Evolutionary conservation across 2,113 vertebrate genomes (phyloP), one percentile per base, ranked within the genome.

Genomic region (Theristicus caerulescens): DNA sequence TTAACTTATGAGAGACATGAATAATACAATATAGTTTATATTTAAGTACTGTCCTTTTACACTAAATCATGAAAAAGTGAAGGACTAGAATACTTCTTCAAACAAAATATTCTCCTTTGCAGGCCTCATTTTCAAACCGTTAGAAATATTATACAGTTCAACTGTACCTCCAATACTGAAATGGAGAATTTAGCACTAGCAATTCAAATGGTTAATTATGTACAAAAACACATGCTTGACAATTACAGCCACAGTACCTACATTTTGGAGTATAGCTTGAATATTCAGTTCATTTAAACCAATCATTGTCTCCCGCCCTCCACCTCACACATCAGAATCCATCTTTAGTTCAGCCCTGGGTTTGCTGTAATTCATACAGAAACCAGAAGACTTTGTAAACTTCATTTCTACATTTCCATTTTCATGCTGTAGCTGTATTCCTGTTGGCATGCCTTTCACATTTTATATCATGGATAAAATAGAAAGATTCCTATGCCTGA

Each of bases 221-320:
- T 54, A 82, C 34, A 49, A 34, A 82, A 82, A 65, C 24, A 64
- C 9, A 52, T 34, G 6, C 15, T 67, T 94, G 25, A 54, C 42
- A 83, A 36, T 47, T 17, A 51, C 8, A 49, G n/a, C 4, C 21
- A 58, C 27, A 40, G 16, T 19, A 71, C 16, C 12, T 16, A 36
- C 11, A 46, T 72, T 90, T 69, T 83, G 26, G 38, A 69, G 15
- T 18, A 72, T 16, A 77, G 15, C 4, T 58, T 69, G 17, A 16
- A 57, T 11, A n/a, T 9, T 42, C 34, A 18, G 5, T 62, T 83
- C 6, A n/a, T 79, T 72, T 69, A 73, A 81, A 61, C 34, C 27
- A 49, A 11, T 32, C 26, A 36, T 9, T 72, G 3, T 7, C 26
- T 46, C 4, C 5, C 3, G 1, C 0, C 5, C 11, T 61, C 9